Percentiles rank a stretch among this genome's conserved stretches.
phyloP scores from a whole-genome alignment of 2,888 invertebrate species.

The Pollenia griseotomentosa region DNA sequence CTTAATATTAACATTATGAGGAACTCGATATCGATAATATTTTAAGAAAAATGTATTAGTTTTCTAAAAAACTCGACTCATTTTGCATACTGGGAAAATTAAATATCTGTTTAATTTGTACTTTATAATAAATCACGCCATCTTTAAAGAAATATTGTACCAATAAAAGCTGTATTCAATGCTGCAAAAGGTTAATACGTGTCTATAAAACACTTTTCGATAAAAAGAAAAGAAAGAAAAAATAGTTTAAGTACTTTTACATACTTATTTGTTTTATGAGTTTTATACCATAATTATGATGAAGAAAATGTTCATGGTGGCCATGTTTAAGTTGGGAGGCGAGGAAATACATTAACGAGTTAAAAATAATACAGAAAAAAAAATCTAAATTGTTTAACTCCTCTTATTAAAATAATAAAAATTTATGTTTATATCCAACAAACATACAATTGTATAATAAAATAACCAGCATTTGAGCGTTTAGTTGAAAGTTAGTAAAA shows the following conservation, averaged over 20 bases:
- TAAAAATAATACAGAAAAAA: background rate
- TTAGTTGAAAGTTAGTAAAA: conserved; percentile 34
- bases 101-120: no score
- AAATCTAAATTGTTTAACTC: conserved; percentile 60
- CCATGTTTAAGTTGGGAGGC: conserved; percentile 9
- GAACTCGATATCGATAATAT: no score
- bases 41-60: no score
- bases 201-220: conserved; percentile 11
- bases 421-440: conserved; percentile 62
- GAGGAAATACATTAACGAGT: background rate
- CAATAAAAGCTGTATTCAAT: conserved; percentile 14
- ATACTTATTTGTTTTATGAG: conserved; percentile 35
- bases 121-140: no score
- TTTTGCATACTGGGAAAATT: no score
- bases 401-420: conserved; percentile 73
- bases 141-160: background rate
- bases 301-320: background rate
- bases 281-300: conserved; percentile 66
- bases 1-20: no score
- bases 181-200: conserved; percentile 55
- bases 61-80: no score
- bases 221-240: background rate
- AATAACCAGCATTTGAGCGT: background rate
- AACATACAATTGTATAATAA: conserved; percentile 34
- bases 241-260: conserved; percentile 38